Evolutionary conservation across 2,113 vertebrate species (phyloP), one percentile per base, ranked within the genome.

Genomic region (Melanotaenia duboulayi): DNA sequence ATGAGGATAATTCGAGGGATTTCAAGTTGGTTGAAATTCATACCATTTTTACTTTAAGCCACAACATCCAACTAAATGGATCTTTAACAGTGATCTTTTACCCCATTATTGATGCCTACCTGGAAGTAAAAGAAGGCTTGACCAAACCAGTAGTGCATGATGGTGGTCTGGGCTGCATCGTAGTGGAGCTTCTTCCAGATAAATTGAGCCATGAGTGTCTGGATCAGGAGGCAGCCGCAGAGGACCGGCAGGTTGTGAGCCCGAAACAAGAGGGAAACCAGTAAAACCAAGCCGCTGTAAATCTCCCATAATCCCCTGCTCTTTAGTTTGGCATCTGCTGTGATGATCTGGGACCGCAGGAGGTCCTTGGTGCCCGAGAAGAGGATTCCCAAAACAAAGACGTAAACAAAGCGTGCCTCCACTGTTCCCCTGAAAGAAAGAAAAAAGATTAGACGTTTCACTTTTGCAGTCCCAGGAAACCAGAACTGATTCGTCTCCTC

Each of bases 91-190:
- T n/a, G n/a, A n/a, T n/a, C n/a, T n/a, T n/a, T n/a, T n/a, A n/a
- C n/a, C n/a, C n/a, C n/a, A n/a, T 6, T 28, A 28, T 6, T 3
- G 28, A 28, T 28, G 28, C 90, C 92, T 89, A 99, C 98, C 97
- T 99, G 98, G 62, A 97, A 97, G 92, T 95, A 99, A 90, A 99
- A 99, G 94, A 98, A 98, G 23, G 96, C 96, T 82, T 99, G 98
- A 5, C 97, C 97, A 28, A 99, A 97, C 97, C 98, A 99, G 79
- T 97, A 98, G 82, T 99, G 97, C 95, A 98, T 98, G 77, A 97
- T 91, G 80, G 97, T 95, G 64, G 95, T 94, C 85, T 97, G 96
- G 0, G 95, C 94, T 0, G 95, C 95, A 28, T 94, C 92, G 4
- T 95, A 96, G 80, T 94, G 92, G 75, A 99, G 92, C 17, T 93